Evolutionary conservation across 1,140 invertebrate genomes (phyloP), one percentile per base, ranked within the genome.

Genomic region (Muscidifurax raptorellus): DNA sequence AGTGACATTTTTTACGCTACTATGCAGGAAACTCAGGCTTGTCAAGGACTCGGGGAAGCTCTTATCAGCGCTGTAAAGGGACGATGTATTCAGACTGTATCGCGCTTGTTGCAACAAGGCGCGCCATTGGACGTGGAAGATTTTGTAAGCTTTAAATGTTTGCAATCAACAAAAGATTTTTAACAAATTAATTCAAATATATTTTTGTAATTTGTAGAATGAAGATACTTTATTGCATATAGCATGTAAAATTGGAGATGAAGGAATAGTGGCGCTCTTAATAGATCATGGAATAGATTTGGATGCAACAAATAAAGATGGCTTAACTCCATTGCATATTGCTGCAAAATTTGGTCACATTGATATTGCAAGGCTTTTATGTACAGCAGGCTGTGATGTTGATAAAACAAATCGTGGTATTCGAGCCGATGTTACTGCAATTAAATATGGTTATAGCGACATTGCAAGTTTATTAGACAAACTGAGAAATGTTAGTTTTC

Each of bases 161-260:
- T 18, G 3, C 22, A 4, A 69, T 28, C 1, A 69, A 69, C 6
- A 28, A 15, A 4, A 13, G 0, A 22, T 1, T 22, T 12, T n/a
- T 2, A 13, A 69, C 15, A 28, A 69, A 28, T 5, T 69, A n/a
- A 69, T 69, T 69, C 4, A 74, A 25, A 83, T 82, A 67, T 12
- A 69, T 76, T 32, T 77, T 40, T n/a, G 80, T 75, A 40, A 80
- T 86, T 89, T 94, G 86, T 88, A 97, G 95, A 94, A 95, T 90
- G 95, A 96, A 80, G 96, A 98, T 89, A 95, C 95, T 85, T 94
- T 96, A 25, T 94, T 98, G 80, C 97, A 97, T 89, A 94, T 96
- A 80, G 96, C 96, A 75, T 95, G 95, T 82, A 93, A 94, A 87
- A 92, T 95, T 87, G 96, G 96, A 30, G 92, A 97, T 18, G 91